phyloP scores from a whole-genome alignment of 2,797 vertebrate genomes.

The Holocentrus rufus region DNA sequence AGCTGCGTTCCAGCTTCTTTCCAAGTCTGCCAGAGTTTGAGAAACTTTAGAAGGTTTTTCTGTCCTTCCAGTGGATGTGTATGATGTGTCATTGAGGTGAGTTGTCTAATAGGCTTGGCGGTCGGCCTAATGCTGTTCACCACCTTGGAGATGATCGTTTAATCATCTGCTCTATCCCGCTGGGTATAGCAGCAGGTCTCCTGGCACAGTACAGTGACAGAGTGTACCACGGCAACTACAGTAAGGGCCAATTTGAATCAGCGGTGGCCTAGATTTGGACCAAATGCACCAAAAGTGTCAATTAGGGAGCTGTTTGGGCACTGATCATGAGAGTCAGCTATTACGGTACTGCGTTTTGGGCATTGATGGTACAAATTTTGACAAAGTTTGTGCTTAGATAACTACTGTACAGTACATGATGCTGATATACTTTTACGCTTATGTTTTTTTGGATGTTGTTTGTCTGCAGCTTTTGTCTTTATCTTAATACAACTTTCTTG shows the following conservation, averaged over 20 bases:
- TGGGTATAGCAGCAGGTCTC: constrained; percentile 60
- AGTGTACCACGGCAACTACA: constrained; percentile 36
- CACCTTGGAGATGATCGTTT: constrained; percentile 70
- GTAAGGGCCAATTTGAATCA: constrained; percentile 37
- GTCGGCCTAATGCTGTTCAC: constrained; percentile 55
- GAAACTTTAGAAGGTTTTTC: constrained; percentile 37
- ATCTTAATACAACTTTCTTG: background rate
- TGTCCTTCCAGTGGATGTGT: constrained; percentile 34
- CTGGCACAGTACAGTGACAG: constrained; percentile 60
- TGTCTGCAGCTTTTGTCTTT: background rate
- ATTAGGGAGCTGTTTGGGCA: constrained; percentile 21
- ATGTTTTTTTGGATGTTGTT: background rate
- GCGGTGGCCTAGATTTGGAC: constrained; percentile 17
- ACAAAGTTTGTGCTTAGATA: background rate
- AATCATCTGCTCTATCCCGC: constrained; percentile 69
- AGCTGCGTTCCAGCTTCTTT: constrained; percentile 1
- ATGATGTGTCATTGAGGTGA: constrained; percentile 32
- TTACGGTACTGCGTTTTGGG: background rate
- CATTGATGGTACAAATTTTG: background rate
- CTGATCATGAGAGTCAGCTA: background rate
- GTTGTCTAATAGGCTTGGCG: constrained; percentile 62
- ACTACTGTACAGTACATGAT: background rate
- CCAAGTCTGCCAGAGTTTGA: constrained; percentile 11
- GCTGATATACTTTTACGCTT: background rate
- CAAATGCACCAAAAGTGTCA: constrained; percentile 45